A percentile compares a stretch with the other conserved stretches of the same genome.
phyloP scores from a whole-genome alignment of 2,888 invertebrate species.

The Lydus trimaculatus region DNA sequence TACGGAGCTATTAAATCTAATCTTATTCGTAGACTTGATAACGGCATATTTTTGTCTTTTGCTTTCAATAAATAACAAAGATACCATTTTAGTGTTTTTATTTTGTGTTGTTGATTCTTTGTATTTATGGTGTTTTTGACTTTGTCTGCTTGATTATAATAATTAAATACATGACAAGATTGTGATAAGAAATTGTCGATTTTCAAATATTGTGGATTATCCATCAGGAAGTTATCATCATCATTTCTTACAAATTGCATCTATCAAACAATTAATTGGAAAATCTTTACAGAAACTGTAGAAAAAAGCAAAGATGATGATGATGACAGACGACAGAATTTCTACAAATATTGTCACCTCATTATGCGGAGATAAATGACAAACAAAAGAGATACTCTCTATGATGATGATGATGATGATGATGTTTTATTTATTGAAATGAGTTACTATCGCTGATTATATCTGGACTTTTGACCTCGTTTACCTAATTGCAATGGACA shows the following conservation, averaged over 20 bases:
- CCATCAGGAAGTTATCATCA: conserved; percentile 13
- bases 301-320: background rate
- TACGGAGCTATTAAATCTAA: conserved; percentile 28
- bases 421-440: conserved; percentile 24
- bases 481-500: conserved; percentile 39
- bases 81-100: conserved; percentile 32
- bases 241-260: too few species aligned
- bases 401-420: conserved; percentile 11
- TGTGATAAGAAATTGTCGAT: conserved; percentile 21
- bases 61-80: conserved; percentile 43
- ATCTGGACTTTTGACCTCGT: conserved; percentile 41
- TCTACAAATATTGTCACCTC: conserved; percentile 16
- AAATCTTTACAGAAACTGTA: too few species aligned
- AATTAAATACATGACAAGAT: conserved; percentile 23
- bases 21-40: conserved; percentile 33
- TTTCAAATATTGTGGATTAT: too few species aligned
- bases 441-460: conserved; percentile 35
- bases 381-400: background rate
- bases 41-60: conserved; percentile 45
- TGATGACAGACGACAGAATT: background rate
- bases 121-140: conserved; percentile 44
- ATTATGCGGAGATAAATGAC: background rate
- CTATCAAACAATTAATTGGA: too few species aligned
- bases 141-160: conserved; percentile 29
- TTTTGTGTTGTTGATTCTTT: conserved; percentile 21